Evolutionary conservation across 2,113 vertebrate genomes (phyloP).

Genomic region (Sterna hirundo): DNA sequence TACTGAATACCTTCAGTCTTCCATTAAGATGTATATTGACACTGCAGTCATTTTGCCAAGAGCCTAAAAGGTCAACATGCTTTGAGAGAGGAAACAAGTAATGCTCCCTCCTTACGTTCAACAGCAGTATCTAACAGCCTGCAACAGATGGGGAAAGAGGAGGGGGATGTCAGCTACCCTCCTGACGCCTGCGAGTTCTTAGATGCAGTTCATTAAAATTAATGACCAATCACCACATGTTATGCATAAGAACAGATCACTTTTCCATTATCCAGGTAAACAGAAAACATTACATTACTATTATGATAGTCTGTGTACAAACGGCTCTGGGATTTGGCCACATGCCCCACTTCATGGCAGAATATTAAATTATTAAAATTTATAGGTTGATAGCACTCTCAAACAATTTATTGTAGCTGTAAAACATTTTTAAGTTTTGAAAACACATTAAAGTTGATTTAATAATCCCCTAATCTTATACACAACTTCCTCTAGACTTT

Average conservation of each 20-base stretch:
- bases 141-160: not conserved
- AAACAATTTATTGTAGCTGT: constrained; percentile 71
- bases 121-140: not conserved
- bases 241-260: constrained; percentile 34
- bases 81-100: not conserved
- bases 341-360: constrained; percentile 23
- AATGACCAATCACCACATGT: constrained; percentile 17
- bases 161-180: constrained; percentile 5
- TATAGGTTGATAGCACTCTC: constrained; percentile 64
- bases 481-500: constrained; percentile 70
- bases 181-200: constrained; percentile 15
- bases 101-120: not conserved
- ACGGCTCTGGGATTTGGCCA: constrained; percentile 40
- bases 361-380: constrained; percentile 76
- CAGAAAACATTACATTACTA: constrained; percentile 28
- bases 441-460: constrained; percentile 77
- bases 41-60: not conserved
- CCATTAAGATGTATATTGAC: not conserved
- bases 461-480: constrained; percentile 76
- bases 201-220: constrained; percentile 65
- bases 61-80: not conserved
- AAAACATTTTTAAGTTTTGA: constrained; percentile 74
- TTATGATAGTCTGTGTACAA: constrained; percentile 44
- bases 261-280: constrained; percentile 58
- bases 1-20: not conserved